Percentiles rank a stretch among this genome's conserved stretches.
Conservation (phyloP, 2,888 invertebrate species). For the Pachycephus smyrnensis region DNA sequence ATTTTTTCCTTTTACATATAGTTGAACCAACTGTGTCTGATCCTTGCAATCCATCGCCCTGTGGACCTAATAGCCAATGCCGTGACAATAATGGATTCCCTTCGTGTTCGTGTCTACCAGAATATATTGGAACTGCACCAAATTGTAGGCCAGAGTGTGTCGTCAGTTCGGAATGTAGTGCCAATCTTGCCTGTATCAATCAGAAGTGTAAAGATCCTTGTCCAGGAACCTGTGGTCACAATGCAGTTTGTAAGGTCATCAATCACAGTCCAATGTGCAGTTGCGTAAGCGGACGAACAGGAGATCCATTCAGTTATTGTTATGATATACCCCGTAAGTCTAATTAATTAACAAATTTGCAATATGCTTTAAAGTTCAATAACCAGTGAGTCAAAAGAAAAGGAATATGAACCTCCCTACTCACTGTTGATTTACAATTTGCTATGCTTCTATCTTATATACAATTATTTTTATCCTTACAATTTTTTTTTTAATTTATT, state of each 20-base stretch:
- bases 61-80: slow-evolving; percentile 69
- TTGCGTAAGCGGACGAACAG: slow-evolving; percentile 60
- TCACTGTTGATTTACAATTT: background rate
- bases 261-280: slow-evolving; percentile 70
- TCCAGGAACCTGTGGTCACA: slow-evolving; percentile 68
- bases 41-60: slow-evolving; percentile 68
- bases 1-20: background rate
- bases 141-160: slow-evolving; percentile 68
- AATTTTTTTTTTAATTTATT: slow-evolving; percentile 31
- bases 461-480: background rate
- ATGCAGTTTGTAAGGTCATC: slow-evolving; percentile 68
- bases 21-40: slow-evolving; percentile 35
- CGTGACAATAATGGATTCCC: slow-evolving; percentile 65
- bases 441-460: slow-evolving; percentile 5
- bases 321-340: slow-evolving; percentile 46
- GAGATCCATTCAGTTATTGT: slow-evolving; percentile 65
- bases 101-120: slow-evolving; percentile 66
- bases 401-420: background rate
- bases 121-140: slow-evolving; percentile 66
- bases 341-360: background rate
- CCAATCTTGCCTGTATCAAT: slow-evolving; percentile 68
- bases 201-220: slow-evolving; percentile 70
- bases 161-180: slow-evolving; percentile 65
- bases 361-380: background rate
- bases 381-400: background rate